Evolutionary conservation across 2,113 vertebrate species (phyloP), one percentile per base, ranked within the genome.

Genomic region (Albula goreensis): DNA sequence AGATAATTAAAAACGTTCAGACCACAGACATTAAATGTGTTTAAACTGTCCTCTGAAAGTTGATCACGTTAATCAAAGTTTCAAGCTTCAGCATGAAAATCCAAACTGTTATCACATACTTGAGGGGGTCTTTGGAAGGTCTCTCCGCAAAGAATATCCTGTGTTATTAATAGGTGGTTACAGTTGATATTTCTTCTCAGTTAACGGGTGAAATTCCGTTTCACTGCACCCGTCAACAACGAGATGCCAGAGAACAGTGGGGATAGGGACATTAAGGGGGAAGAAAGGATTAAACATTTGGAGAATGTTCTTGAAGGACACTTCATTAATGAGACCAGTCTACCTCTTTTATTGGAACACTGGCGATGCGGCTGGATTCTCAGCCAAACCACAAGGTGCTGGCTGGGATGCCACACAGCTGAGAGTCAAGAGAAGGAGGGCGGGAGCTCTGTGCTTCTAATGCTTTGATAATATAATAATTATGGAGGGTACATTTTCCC

Each of bases 261-360:
- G 31, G 70, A 31, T 10, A 12, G 53, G 70, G 4, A n/a, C n/a
- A 11, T 74, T 19, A 9, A 4, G 2, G 4, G 4, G 22, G 70
- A 31, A 25, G n/a, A 31, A 22, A 31, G 8, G n/a, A 8, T 22
- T 25, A 5, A 5, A 15, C 7, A 3, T 66, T 15, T 5, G 17
- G 6, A 13, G 17, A 15, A 11, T 8, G n/a, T 22, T 1, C 8
- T 74, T 8, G 25, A 63, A 51, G 10, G 86, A 53, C 79, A 41
- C 83, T 90, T 89, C 80, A 87, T 90, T 90, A 89, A 77, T 56
- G 88, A 86, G 11, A 63, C 22, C 25, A 79, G 83, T 82, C 86
- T 80, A 86, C 70, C 79, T 89, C 77, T 87, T 50, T 78, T 86
- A 79, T 90, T 82, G 83, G 41, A 78, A 86, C 83, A 83, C 70